phyloP scores from a whole-genome alignment of 2,888 invertebrate genomes.

The Parnassius orleans region DNA sequence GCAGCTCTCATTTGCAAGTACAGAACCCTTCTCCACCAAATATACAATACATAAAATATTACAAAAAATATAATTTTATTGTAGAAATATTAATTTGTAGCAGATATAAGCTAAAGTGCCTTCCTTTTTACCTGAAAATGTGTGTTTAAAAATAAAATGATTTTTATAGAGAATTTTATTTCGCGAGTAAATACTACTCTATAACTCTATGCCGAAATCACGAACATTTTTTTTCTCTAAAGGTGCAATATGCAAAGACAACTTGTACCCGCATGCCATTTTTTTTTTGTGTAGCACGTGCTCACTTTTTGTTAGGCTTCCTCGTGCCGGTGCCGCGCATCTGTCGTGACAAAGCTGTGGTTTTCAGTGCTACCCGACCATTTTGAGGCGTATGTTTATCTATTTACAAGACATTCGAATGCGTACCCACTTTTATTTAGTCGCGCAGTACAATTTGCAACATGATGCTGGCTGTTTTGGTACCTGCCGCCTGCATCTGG shows the following conservation, averaged over 20 bases:
- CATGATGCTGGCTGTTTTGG: conserved; percentile 64
- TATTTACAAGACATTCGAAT: background rate
- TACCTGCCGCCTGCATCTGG: conserved; percentile 75
- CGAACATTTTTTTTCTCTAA: conserved; percentile 53
- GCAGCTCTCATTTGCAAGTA: too few species aligned
- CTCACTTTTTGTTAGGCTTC: conserved; percentile 69
- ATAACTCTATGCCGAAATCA: conserved; percentile 58
- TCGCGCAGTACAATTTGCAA: conserved; percentile 63
- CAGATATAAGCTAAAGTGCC: too few species aligned
- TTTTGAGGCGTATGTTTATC: conserved; percentile 35
- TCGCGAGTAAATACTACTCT: conserved; percentile 60
- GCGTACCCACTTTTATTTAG: conserved; percentile 36
- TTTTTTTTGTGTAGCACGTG: conserved; percentile 77
- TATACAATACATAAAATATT: too few species aligned
- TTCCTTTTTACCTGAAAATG: too few species aligned
- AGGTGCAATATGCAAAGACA: conserved; percentile 56
- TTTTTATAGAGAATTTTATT: background rate
- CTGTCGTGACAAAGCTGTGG: conserved; percentile 74
- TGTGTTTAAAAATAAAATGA: too few species aligned
- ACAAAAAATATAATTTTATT: too few species aligned
- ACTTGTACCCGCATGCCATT: conserved; percentile 77
- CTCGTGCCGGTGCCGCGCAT: conserved; percentile 67
- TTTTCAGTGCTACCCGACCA: conserved; percentile 51
- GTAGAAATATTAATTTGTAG: too few species aligned
- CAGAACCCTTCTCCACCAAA: too few species aligned